Base-by-base conservation (phyloP, 2,888 invertebrate genomes). In the Graphium colonna region DNA sequence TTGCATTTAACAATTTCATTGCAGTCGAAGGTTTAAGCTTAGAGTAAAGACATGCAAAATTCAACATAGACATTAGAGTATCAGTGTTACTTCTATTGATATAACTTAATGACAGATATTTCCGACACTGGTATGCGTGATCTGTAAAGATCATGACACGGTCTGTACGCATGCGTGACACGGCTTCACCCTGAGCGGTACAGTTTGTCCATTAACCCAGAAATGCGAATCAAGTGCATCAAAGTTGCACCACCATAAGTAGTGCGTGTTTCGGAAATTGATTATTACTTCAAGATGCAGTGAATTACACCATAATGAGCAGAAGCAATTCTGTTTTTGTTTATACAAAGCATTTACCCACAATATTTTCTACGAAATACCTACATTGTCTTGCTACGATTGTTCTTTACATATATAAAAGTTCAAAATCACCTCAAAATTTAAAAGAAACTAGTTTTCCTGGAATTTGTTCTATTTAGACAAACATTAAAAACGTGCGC, bases 161-260 rank as follows among this genome's bases (percentile, higher is more conserved):
- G 17, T 48, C 65, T 13, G 31, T 48, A 65, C 60, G 70, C 64
- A 63, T 67, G 68, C 73, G 66, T 71, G 69, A 73, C 69, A 67
- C 57, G 61, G 65, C 73, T 71, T 71, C 68, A 65, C 36, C 42
- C 39, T 44, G 39, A 45, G 31, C 52, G 33, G 47, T 52, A 52
- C 51, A 48, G 63, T 69, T 61, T 62, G 67, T 69, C 68, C 72
- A 82, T 83, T 82, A 81, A 71, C 82, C 79, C 68, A 79, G 70
- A 77, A 76, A 74, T 69, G 64, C 69, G 71, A 66, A 71, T 67
- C 65, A 72, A 68, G 67, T 68, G 59, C 36, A 12, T 13, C 36
- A 36, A 33, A 59, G 62, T 63, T 63, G 16, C 47, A 33, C 33
- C 41, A 41, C 41, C 40, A 48, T 46, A 66, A 60, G 60, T 55